Percentiles rank a stretch among this genome's conserved stretches.
phyloP scores from a whole-genome alignment of 2,797 vertebrate species.

The Clarias laeviceps region DNA sequence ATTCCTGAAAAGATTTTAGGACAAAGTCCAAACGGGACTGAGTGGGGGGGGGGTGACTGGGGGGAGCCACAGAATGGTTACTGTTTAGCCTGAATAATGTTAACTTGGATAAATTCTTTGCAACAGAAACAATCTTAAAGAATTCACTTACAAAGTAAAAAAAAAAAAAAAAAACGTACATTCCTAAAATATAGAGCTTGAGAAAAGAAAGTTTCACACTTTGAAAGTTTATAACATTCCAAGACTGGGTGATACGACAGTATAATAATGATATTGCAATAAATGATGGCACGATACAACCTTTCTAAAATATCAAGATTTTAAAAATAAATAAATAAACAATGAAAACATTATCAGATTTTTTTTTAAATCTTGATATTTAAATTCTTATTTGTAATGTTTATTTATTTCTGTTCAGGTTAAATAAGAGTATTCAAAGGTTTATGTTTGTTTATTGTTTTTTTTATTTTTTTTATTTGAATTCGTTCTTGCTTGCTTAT shows the following conservation, averaged over 20 bases:
- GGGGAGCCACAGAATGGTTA: constrained; percentile 31
- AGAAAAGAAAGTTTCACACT: no score
- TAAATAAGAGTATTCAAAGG: background rate
- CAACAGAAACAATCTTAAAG: background rate
- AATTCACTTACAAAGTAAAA: background rate
- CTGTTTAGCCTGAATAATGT: constrained; percentile 14
- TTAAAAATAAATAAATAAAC: no score
- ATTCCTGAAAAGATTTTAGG: constrained; percentile 72
- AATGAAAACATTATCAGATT: no score
- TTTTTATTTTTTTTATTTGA: background rate
- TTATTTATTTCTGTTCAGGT: background rate
- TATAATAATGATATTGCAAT: background rate
- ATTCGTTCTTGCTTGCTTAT: background rate
- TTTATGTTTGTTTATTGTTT: background rate
- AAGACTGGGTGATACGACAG: background rate
- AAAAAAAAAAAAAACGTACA: background rate
- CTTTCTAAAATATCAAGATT: background rate
- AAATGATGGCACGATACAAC: background rate
- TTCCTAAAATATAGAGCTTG: no score
- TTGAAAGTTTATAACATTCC: background rate
- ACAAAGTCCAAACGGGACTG: constrained; percentile 67
- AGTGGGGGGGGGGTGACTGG: no score
- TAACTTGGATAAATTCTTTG: background rate
- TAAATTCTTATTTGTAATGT: no score
- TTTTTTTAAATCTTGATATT: no score